Evolutionary conservation across 2,113 vertebrate genomes (phyloP).

Genomic region (Mobula hypostoma): DNA sequence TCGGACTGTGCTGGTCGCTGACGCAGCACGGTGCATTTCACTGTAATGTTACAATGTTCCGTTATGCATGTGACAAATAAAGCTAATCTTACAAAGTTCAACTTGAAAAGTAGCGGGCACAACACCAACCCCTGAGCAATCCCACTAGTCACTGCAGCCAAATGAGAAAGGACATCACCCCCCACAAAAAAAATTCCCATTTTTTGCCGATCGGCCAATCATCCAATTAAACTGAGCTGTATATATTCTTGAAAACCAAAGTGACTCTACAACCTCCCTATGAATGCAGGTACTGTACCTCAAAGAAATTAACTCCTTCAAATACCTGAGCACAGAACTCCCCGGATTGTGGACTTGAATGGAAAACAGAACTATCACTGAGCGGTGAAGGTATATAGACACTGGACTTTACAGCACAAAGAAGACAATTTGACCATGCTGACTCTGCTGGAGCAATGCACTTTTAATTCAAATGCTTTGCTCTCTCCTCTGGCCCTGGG

Average conservation of each 20-base stretch:
- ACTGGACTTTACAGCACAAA: background rate
- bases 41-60: too few relatives aligned
- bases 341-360: background rate
- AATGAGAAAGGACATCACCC: too few relatives aligned
- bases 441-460: background rate
- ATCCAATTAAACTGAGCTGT: too few relatives aligned
- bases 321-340: background rate
- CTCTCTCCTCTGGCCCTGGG: background rate
- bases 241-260: background rate
- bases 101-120: too few relatives aligned
- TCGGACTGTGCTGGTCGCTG: too few relatives aligned
- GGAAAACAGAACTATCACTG: background rate
- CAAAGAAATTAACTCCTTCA: background rate
- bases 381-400: background rate
- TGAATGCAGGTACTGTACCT: background rate
- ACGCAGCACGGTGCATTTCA: too few relatives aligned
- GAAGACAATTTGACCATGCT: background rate
- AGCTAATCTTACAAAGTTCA: too few relatives aligned
- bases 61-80: too few relatives aligned
- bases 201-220: too few relatives aligned
- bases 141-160: too few relatives aligned
- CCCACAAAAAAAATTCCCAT: too few relatives aligned
- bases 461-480: background rate
- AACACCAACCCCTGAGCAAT: too few relatives aligned
- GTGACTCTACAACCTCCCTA: background rate